Conservation (phyloP, 2,888 invertebrate species). For the Pantelozetes paolii region DNA sequence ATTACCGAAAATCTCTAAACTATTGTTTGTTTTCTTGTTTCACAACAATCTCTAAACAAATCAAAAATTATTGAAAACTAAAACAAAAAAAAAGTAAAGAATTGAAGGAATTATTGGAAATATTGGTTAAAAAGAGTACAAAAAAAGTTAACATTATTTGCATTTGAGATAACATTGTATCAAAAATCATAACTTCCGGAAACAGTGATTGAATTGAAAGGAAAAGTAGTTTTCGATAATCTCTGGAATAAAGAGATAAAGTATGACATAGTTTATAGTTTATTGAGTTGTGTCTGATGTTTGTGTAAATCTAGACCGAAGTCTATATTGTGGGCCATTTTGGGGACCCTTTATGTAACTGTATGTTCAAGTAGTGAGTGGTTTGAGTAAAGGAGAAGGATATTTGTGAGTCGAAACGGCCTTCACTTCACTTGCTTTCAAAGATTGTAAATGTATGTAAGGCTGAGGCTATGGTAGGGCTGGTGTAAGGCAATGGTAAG, state of each 20-base stretch:
- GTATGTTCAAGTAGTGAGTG: not conserved
- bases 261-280: not conserved
- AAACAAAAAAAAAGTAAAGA: no score
- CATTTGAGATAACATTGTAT: no score
- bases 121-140: no score
- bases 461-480: not conserved
- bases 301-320: not conserved
- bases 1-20: no score
- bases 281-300: not conserved
- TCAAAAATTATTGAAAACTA: no score
- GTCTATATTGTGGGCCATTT: constrained; percentile 24
- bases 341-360: constrained; percentile 12
- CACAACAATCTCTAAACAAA: no score
- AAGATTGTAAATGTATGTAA: not conserved
- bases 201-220: not conserved
- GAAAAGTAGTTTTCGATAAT: not conserved
- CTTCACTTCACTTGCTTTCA: not conserved
- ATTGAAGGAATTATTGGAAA: no score
- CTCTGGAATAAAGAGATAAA: not conserved
- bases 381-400: constrained; percentile 7
- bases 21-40: no score
- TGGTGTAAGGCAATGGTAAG: no score
- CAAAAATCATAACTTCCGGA: not conserved
- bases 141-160: no score
- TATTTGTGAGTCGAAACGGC: constrained; percentile 18